A percentile compares a stretch with the other conserved stretches of the same genome.
These are phyloP conservation scores for Petrocephalus sullivani DNA, from an alignment of 2,797 vertebrate species.

Conservation along the genomic window DNA sequence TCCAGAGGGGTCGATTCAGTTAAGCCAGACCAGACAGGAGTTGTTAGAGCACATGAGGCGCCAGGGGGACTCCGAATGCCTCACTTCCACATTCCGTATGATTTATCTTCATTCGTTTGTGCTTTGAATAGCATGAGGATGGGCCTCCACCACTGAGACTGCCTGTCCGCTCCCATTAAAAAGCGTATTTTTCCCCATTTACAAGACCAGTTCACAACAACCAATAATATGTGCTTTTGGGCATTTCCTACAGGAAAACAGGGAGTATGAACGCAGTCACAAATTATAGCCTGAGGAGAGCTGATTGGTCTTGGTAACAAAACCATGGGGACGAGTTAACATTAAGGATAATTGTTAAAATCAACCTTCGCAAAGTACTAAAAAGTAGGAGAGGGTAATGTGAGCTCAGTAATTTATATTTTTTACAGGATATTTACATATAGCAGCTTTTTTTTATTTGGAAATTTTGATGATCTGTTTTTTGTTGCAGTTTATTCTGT, in stretches of 20 bases:
- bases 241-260: conserved; percentile 34
- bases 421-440: conserved; percentile 50
- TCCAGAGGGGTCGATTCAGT: background rate
- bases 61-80: background rate
- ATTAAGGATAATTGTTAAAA: conserved; percentile 54
- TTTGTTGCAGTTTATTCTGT: conserved; percentile 45
- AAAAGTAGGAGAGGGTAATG: conserved; percentile 26
- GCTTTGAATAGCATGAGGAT: conserved; percentile 38
- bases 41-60: background rate
- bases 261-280: conserved; percentile 40
- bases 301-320: conserved; percentile 49
- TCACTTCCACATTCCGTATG: conserved; percentile 32
- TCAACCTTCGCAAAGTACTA: conserved; percentile 44
- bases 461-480: conserved; percentile 40
- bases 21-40: background rate
- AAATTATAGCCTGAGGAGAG: conserved; percentile 49
- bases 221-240: conserved; percentile 52
- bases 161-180: conserved; percentile 59
- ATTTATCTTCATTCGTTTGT: conserved; percentile 57
- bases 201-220: conserved; percentile 47
- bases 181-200: conserved; percentile 52
- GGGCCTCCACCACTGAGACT: conserved; percentile 51
- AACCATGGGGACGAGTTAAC: conserved; percentile 51
- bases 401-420: conserved; percentile 44
- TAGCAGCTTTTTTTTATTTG: conserved; percentile 50